phyloP scores from a whole-genome alignment of 2,797 vertebrate genomes.

The Onychomys torridus region DNA sequence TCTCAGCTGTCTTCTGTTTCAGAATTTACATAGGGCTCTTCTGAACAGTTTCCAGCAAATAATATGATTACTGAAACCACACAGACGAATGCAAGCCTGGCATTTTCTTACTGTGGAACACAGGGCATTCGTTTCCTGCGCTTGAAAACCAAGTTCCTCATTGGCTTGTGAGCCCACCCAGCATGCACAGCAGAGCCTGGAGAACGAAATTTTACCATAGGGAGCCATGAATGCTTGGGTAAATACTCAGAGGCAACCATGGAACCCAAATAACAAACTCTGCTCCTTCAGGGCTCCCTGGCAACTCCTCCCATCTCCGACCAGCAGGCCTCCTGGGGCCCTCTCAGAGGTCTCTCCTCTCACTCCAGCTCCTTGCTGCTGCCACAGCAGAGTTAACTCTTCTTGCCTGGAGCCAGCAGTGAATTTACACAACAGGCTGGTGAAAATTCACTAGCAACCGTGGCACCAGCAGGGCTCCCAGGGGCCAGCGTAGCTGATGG shows the following conservation, averaged over 20 bases:
- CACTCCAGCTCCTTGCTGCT: slow-evolving; percentile 67
- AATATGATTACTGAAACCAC: neutral
- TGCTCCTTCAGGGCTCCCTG: neutral
- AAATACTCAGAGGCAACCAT: neutral
- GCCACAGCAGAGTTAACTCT: slow-evolving; percentile 65
- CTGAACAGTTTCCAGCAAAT: neutral
- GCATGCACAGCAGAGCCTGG: neutral
- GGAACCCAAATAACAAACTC: rapidly evolving
- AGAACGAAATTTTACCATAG: neutral
- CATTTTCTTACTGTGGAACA: slow-evolving; percentile 7
- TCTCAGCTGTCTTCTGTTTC: neutral
- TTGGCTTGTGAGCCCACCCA: neutral
- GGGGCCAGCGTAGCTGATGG: neutral
- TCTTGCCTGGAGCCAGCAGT: slow-evolving; percentile 36
- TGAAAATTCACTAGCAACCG: neutral
- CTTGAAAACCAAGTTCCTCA: neutral
- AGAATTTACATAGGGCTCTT: neutral
- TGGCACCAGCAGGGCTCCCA: neutral
- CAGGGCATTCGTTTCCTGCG: neutral
- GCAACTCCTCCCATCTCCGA: neutral
- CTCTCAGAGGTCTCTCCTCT: neutral
- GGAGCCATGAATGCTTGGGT: neutral
- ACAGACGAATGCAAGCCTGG: neutral
- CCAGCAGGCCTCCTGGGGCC: neutral
- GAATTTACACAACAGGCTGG: slow-evolving; percentile 49